Base-by-base conservation (phyloP, 2,888 invertebrate species). In the Mystacides longicornis region DNA sequence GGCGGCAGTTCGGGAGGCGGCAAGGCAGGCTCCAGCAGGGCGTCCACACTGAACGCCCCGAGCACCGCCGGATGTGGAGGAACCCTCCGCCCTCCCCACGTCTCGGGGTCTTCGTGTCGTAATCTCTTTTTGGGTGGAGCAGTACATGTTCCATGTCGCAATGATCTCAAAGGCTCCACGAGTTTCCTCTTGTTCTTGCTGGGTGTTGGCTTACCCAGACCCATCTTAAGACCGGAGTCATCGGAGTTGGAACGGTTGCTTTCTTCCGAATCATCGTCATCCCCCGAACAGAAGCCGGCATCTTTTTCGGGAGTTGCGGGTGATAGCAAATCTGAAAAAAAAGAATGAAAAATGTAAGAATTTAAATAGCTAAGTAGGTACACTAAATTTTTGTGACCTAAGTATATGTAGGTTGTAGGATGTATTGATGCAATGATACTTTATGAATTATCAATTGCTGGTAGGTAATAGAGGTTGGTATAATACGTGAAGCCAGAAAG, bases 271-370 rank as follows among this genome's bases (percentile, higher is more conserved):
- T 81, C 81, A 58, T 85, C 81, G 64, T 87, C 87, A 0, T 81
- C 86, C 2, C 85, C 86, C 1, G 86, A 86, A 61, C 85, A 86
- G 69, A 87, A 86, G 49, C 85, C 87, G 3, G 86, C 85, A 66
- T 87, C 87, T 52, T 79, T 73, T 57, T 83, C 83, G 53, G 79
- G 67, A 48, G 68, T 68, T 46, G 49, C 43, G 23, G 73, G 68
- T 72, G 75, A 75, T 31, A 67, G 68, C 52, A 68, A 68, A 57
- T 80, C 83, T 83, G 79, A 14, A 82, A 74, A 71, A 69, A 72
- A 42, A 53, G 47, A 49, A 48, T n/a, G 16, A 7, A 37, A 11
- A 27, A 27, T 7, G 14, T 37, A 3, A 7, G 37, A 3, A 37
- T 37, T 7, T 27, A 11, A 27, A 27, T 27, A 11, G 27, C 11